Percentiles rank a stretch among this genome's conserved stretches.
phyloP scores from a whole-genome alignment of 1,140 invertebrate genomes.

The Drosophila nannoptera region DNA sequence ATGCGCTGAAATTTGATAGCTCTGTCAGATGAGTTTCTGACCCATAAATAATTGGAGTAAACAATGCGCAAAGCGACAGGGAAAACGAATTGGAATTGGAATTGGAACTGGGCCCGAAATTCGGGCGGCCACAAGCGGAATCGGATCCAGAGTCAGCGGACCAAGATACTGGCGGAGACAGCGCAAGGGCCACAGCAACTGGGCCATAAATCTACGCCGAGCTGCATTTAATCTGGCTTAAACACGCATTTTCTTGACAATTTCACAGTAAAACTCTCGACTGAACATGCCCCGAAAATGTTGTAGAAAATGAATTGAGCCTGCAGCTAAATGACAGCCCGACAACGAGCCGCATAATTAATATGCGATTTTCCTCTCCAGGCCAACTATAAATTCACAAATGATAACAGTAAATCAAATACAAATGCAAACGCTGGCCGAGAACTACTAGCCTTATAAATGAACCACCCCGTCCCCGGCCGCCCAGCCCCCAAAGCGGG shows the following conservation, averaged over 20 bases:
- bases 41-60: conserved; percentile 73
- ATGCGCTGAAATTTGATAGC: conserved; percentile 46
- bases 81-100: conserved; percentile 43
- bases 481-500: neutral
- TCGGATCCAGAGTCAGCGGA: neutral
- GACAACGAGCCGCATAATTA: conserved; percentile 57
- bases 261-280: conserved; percentile 69
- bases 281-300: conserved; percentile 49
- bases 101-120: neutral
- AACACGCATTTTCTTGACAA: conserved; percentile 76
- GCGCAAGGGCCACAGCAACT: conserved; percentile 5
- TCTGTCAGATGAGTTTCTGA: conserved; percentile 49
- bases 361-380: conserved; percentile 57
- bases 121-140: conserved; percentile 6
- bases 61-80: conserved; percentile 52
- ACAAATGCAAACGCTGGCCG: conserved; percentile 34
- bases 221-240: conserved; percentile 74
- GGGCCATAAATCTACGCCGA: conserved; percentile 58
- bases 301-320: conserved; percentile 42
- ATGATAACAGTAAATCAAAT: conserved; percentile 66
- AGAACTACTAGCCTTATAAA: conserved; percentile 24
- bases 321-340: conserved; percentile 36
- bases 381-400: conserved; percentile 62
- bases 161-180: neutral
- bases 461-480: conserved; percentile 25